These are phyloP conservation scores for Chironomus tepperi DNA, from an alignment of 1,140 invertebrate genomes.

Conservation along the genomic window DNA sequence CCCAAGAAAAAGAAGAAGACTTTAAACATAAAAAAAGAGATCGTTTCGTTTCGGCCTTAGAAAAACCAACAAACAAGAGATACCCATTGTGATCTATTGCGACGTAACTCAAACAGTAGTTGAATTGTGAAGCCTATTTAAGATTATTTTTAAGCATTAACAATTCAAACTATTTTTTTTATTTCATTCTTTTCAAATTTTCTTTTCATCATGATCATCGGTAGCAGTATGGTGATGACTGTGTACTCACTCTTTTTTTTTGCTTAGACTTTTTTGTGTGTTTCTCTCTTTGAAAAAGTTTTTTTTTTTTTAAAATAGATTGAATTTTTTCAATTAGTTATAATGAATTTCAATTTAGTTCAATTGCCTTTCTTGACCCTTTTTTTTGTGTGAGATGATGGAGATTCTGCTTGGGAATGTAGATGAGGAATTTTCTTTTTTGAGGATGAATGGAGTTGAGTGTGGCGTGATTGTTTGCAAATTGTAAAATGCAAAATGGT, in stretches of 20 bases:
- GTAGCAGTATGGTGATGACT: neutral
- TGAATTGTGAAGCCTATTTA: constrained; percentile 20
- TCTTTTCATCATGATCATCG: neutral
- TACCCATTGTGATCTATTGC: constrained; percentile 3
- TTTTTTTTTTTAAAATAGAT: neutral
- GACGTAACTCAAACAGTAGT: constrained; percentile 17
- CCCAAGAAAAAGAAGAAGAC: no score
- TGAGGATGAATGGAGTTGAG: no score
- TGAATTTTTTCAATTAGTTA: neutral
- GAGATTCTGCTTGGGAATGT: no score
- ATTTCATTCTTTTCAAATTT: neutral
- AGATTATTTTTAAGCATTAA: neutral
- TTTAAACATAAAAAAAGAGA: no score
- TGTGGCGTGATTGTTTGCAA: no score
- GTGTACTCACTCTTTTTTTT: neutral
- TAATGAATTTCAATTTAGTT: neutral
- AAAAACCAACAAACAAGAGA: constrained; percentile 20
- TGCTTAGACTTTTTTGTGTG: neutral
- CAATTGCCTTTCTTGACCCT: no score
- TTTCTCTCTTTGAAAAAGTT: no score
- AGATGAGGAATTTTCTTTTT: no score
- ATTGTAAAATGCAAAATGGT: no score
- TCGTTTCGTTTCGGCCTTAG: neutral
- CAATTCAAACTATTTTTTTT: constrained; percentile 12
- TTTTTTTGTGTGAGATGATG: no score